A percentile compares a stretch with the other conserved stretches of the same genome.
phyloP scores from a whole-genome alignment of 2,888 invertebrate genomes.

The Drosophila kokeensis region DNA sequence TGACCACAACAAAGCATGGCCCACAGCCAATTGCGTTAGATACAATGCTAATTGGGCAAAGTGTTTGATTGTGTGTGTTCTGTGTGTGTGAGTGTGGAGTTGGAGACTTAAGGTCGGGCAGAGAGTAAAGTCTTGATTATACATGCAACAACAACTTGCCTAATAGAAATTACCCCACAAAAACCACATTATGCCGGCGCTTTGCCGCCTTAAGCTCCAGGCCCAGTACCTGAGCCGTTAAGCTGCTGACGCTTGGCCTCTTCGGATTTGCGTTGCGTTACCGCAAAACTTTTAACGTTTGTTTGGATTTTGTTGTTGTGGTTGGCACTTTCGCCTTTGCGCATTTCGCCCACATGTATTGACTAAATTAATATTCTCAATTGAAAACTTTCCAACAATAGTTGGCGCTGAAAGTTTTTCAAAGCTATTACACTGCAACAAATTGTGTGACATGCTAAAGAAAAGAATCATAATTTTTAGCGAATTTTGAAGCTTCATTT shows the following conservation, averaged over 20 bases:
- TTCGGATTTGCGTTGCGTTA: constrained; percentile 65
- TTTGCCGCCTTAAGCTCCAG: constrained; percentile 53
- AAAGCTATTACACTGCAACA: constrained; percentile 74
- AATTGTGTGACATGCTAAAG: neutral
- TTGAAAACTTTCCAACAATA: constrained; percentile 81
- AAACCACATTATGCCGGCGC: constrained; percentile 78
- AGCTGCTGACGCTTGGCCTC: constrained; percentile 44
- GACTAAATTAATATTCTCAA: constrained; percentile 82
- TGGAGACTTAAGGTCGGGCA: constrained; percentile 25
- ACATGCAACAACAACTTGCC: constrained; percentile 61
- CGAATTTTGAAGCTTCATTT: neutral
- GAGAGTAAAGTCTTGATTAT: constrained; percentile 55
- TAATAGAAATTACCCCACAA: constrained; percentile 76
- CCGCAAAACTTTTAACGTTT: constrained; percentile 79
- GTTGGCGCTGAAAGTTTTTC: constrained; percentile 70
- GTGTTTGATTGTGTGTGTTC: constrained; percentile 17
- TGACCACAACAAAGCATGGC: constrained; percentile 77
- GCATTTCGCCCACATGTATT: constrained; percentile 77
- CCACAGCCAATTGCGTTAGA: constrained; percentile 72
- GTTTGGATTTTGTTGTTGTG: constrained; percentile 58
- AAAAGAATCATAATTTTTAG: neutral
- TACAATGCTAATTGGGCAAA: constrained; percentile 75
- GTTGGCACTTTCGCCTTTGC: constrained; percentile 56
- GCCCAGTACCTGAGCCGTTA: constrained; percentile 24
- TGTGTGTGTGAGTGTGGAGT: constrained; percentile 5